Conservation (phyloP, 1,140 invertebrate genomes). For the Oscheius sp. region DNA sequence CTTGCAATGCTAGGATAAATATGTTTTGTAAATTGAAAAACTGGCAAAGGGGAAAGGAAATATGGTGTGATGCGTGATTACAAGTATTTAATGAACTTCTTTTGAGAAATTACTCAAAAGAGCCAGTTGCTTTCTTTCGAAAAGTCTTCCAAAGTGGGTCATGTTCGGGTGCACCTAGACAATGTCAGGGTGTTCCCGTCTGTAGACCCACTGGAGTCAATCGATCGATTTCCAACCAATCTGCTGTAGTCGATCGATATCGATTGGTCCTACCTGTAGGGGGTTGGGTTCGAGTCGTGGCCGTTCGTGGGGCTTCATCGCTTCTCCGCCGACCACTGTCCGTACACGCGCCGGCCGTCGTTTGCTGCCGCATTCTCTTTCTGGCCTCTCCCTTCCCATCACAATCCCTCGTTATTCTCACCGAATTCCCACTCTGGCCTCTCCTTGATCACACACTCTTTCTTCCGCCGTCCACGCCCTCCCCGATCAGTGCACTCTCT, state of each 20-base stretch:
- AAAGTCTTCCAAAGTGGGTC: no score
- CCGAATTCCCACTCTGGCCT: constrained; percentile 2
- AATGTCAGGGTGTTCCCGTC: constrained; percentile 1
- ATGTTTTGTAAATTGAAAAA: no score
- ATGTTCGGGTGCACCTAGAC: no score
- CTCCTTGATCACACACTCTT: neutral
- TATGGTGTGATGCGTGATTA: no score
- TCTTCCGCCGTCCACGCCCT: neutral
- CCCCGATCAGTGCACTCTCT: constrained; percentile 3
- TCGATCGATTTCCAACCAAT: no score
- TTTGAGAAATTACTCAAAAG: no score
- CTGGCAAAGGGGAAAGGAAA: no score
- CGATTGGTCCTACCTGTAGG: neutral
- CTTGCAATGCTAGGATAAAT: no score
- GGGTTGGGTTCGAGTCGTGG: neutral
- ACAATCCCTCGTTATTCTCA: neutral
- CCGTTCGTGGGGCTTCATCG: neutral
- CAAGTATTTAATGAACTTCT: no score
- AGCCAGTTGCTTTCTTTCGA: no score
- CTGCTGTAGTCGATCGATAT: no score
- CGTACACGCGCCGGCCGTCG: neutral
- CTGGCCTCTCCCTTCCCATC: neutral
- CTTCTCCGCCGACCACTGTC: neutral
- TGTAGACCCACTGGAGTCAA: no score
- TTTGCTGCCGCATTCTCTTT: neutral